Evolutionary conservation across 2,113 vertebrate genomes (phyloP).

Genomic region (Oceanites oceanicus): DNA sequence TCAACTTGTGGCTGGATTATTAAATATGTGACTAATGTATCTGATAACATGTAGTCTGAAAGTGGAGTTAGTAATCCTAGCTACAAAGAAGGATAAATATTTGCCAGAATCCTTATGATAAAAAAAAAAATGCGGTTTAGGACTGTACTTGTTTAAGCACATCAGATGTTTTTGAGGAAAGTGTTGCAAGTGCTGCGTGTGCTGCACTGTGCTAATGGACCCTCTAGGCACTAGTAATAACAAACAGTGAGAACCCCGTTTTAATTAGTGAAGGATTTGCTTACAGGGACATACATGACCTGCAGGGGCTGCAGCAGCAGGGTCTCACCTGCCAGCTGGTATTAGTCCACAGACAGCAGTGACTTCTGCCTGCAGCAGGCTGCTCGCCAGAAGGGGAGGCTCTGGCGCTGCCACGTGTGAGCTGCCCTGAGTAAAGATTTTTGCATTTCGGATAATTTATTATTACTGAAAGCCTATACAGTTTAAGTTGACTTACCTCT

Average conservation of each 20-base stretch:
- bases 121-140: background rate
- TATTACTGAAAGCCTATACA: background rate
- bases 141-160: background rate
- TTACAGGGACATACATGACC: background rate
- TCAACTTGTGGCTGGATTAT: conserved; percentile 65
- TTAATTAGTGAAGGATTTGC: background rate
- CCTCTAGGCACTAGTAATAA: background rate
- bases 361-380: background rate
- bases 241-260: background rate
- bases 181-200: background rate
- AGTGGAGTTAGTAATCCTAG: background rate
- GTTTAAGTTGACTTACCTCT: background rate
- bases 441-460: background rate
- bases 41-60: background rate
- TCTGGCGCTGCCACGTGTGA: background rate
- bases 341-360: background rate
- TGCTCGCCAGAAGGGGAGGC: too few species aligned
- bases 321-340: background rate
- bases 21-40: background rate
- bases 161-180: background rate
- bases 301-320: background rate
- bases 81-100: background rate
- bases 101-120: background rate
- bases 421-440: background rate
- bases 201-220: background rate